Conservation (phyloP, 2,113 vertebrate species). For the Ctenodactylus gundi region DNA sequence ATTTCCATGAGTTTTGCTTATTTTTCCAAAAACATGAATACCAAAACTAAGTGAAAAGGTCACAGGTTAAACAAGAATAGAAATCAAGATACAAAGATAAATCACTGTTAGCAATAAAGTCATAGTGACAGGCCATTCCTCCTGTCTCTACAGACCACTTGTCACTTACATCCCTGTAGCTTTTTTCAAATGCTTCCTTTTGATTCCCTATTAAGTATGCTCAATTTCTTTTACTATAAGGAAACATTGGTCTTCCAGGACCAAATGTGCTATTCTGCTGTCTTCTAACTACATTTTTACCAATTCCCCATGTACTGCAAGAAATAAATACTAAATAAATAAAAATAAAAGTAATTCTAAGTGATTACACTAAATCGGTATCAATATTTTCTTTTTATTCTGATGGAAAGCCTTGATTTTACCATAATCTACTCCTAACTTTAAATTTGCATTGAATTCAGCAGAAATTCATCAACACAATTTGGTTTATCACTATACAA, state of each 20-base stretch:
- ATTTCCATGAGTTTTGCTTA: accelerated
- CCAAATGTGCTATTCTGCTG: background rate
- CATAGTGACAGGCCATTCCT: background rate
- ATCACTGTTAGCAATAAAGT: background rate
- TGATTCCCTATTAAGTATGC: background rate
- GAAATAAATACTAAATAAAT: no score
- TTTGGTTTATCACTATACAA: background rate
- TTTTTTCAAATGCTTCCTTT: background rate
- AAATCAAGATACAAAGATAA: background rate
- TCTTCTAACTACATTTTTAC: background rate
- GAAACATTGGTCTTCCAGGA: background rate
- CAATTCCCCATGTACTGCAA: no score
- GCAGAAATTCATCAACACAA: background rate
- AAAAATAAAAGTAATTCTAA: no score
- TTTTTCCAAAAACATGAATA: background rate
- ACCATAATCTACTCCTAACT: background rate
- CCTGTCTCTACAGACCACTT: background rate
- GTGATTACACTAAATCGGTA: no score
- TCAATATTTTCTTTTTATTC: background rate
- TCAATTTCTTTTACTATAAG: background rate
- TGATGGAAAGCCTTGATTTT: background rate
- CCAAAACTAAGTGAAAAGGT: background rate
- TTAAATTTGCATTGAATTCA: background rate
- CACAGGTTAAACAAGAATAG: background rate
- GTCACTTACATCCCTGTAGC: background rate